Conservation (phyloP, 2,888 invertebrate species). For the Leptinotarsa tumamoca region DNA sequence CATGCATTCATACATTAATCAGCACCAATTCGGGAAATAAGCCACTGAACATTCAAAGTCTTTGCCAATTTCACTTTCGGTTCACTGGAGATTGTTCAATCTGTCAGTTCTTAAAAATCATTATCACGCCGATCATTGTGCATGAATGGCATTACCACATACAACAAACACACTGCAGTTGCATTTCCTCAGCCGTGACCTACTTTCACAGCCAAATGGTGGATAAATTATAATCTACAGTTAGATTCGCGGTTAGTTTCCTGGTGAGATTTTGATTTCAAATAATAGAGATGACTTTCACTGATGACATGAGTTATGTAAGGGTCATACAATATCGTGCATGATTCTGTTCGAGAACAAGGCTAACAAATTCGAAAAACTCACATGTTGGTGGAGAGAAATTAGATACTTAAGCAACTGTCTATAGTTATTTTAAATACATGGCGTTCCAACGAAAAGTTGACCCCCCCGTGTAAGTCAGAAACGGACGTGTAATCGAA, state of each 20-base stretch:
- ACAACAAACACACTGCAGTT: slow-evolving; percentile 8
- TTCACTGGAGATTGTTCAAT: background rate
- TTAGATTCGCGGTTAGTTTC: slow-evolving; percentile 22
- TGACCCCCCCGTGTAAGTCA: too few relatives aligned
- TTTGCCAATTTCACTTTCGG: slow-evolving; percentile 4
- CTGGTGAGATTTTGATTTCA: slow-evolving; percentile 12
- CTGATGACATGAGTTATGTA: background rate
- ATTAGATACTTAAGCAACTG: too few relatives aligned
- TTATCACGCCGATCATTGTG: slow-evolving; percentile 14
- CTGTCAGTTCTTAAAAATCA: background rate
- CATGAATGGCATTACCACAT: background rate
- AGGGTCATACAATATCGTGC: background rate
- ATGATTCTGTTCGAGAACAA: background rate
- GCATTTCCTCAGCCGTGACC: slow-evolving; percentile 29
- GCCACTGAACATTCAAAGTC: slow-evolving; percentile 8
- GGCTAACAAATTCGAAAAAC: background rate
- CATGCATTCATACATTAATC: background rate
- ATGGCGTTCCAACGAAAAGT: too few relatives aligned
- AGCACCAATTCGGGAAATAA: background rate
- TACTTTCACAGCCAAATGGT: slow-evolving; percentile 22
- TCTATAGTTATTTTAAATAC: too few relatives aligned
- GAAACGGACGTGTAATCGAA: too few relatives aligned
- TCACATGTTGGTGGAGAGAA: too few relatives aligned
- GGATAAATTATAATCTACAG: slow-evolving; percentile 1
- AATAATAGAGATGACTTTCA: slow-evolving; percentile 1